phyloP scores from a whole-genome alignment of 2,113 vertebrate species.

The Hoplias malabaricus region DNA sequence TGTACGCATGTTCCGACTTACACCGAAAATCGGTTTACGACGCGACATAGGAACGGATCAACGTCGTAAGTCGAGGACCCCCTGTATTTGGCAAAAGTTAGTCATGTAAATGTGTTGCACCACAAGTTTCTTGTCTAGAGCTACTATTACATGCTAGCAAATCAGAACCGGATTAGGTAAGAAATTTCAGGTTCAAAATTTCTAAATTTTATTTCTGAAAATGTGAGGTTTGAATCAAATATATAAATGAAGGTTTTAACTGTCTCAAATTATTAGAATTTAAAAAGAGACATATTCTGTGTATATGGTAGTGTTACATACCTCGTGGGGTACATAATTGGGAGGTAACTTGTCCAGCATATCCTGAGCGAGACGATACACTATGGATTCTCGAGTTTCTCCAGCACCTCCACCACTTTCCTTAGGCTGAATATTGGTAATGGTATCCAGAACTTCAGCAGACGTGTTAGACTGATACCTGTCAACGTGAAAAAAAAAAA shows the following conservation, averaged over 20 bases:
- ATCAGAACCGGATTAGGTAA: too few species aligned
- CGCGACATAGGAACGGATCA: too few species aligned
- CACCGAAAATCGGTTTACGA: too few species aligned
- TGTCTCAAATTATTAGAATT: background rate
- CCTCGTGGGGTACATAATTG: slow-evolving; percentile 78
- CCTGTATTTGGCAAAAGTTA: too few species aligned
- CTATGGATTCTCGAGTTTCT: slow-evolving; percentile 77
- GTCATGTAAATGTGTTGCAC: too few species aligned
- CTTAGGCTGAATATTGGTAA: slow-evolving; percentile 81
- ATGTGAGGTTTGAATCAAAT: background rate
- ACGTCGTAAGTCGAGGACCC: too few species aligned
- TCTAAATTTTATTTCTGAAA: too few species aligned
- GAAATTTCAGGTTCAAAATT: too few species aligned
- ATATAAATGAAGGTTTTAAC: background rate
- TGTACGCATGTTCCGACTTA: too few species aligned
- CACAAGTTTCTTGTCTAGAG: too few species aligned
- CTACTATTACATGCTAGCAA: too few species aligned
- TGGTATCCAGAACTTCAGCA: slow-evolving; percentile 76
- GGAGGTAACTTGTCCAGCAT: slow-evolving; percentile 80
- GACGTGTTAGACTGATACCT: slow-evolving; percentile 78
- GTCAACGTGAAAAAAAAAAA: background rate
- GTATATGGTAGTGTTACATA: slow-evolving; percentile 46
- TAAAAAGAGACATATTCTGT: background rate
- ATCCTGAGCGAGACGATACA: slow-evolving; percentile 74
- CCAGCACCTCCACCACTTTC: slow-evolving; percentile 74